Evolutionary conservation across 2,888 invertebrate genomes (phyloP).

Genomic region (Amorpha juglandis): DNA sequence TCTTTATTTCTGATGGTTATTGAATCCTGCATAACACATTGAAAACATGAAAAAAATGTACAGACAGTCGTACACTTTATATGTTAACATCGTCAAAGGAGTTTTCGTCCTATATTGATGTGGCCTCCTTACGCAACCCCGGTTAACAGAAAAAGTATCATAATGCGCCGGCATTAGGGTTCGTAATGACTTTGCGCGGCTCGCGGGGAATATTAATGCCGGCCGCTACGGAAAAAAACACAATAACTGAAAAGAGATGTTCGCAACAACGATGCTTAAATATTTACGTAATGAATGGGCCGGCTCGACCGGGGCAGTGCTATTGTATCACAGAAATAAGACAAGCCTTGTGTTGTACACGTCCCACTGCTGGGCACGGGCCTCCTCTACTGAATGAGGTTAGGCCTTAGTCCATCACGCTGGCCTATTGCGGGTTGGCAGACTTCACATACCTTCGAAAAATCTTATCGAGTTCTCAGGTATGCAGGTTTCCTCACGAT

Average conservation of each 20-base stretch:
- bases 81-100: constrained; percentile 5
- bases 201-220: not conserved
- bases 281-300: not conserved
- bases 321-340: too few species aligned
- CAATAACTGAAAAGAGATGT: not conserved
- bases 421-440: too few species aligned
- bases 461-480: too few species aligned
- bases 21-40: too few species aligned
- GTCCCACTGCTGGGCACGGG: too few species aligned
- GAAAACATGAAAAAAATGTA: not conserved
- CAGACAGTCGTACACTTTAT: not conserved
- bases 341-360: too few species aligned
- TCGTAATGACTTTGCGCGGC: not conserved
- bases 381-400: too few species aligned
- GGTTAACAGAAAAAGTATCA: not conserved
- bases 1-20: too few species aligned
- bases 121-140: not conserved
- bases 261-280: not conserved
- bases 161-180: not conserved
- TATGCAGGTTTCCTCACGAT: too few species aligned
- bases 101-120: not conserved
- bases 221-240: not conserved
- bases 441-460: too few species aligned
- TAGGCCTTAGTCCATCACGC: too few species aligned
- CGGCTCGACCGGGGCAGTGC: too few species aligned